phyloP scores from a whole-genome alignment of 2,888 invertebrate genomes.

The Volucella zonaria region DNA sequence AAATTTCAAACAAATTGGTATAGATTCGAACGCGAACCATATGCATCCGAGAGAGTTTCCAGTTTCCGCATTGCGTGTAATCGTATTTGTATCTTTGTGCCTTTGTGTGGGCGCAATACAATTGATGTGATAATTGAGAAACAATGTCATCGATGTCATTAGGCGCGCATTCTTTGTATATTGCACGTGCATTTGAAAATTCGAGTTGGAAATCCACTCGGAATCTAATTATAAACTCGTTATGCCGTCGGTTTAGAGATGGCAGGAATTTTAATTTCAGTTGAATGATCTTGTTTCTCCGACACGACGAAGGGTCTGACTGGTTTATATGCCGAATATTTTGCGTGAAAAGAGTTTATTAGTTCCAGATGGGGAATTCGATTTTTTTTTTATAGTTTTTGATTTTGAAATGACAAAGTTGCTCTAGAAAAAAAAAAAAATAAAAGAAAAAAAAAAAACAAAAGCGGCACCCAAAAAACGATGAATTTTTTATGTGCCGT shows the following conservation, averaged over 20 bases:
- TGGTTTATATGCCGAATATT: no score
- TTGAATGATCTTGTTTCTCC: conserved; percentile 26
- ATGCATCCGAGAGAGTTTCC: conserved; percentile 3
- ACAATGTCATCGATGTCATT: conserved; percentile 66
- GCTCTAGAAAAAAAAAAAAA: no score
- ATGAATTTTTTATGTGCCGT: no score
- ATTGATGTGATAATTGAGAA: conserved; percentile 66
- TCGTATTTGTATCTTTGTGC: conserved; percentile 3
- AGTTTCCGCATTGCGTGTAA: conserved; percentile 51
- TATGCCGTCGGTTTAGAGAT: conserved; percentile 23
- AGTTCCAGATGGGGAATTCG: no score
- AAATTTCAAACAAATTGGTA: conserved; percentile 29
- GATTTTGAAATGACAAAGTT: no score
- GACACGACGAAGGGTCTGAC: neutral
- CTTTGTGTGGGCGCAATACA: conserved; percentile 53
- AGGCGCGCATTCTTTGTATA: conserved; percentile 48
- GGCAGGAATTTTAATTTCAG: conserved; percentile 51
- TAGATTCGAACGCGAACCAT: conserved; percentile 16
- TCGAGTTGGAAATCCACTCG: conserved; percentile 18
- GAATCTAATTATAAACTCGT: conserved; percentile 66
- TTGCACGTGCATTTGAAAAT: conserved; percentile 47
- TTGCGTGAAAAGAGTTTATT: no score
- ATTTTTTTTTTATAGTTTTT: no score
- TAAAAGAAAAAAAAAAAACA: no score
- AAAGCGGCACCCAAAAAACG: no score